Evolutionary conservation across 2,888 invertebrate species (phyloP), one percentile per base, ranked within the genome.

Genomic region (Pseudococcus viburni): DNA sequence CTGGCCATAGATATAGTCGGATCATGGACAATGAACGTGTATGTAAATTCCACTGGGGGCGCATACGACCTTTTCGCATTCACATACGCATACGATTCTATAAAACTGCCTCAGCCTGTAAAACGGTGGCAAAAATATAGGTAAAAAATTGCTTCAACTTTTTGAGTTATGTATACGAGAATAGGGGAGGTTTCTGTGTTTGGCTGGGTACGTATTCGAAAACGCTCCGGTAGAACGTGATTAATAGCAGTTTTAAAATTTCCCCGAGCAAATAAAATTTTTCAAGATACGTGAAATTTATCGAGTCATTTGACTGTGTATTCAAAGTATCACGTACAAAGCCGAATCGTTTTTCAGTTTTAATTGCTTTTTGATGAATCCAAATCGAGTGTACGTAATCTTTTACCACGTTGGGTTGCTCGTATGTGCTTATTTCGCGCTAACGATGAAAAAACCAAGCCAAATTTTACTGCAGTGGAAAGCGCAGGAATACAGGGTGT

Each of bases 331-430:
- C 26, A 59, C 59, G 8, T 19, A 33, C 19, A 59, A 59, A 19
- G 68, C 68, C 26, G 68, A 73, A 73, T 33, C 68, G 68, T 73
- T 73, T 73, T 73, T 73, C 68, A 73, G 68, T 73, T 73, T 59
- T 73, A 73, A 73, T 73, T 33, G 68, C 68, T 73, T 73, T 73
- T 73, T 73, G 68, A 73, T 33, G 68, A 73, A 11, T 33, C 33
- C 68, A 33, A 73, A 73, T 73, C 33, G 59, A 59, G 59, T 59
- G 59, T 33, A 73, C 68, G 68, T 73, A 33, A 73, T 73, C 68
- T 26, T 73, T 33, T 12, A n/a, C 59, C 15, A 51, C 51, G 46
- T 46, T 9, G 46, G 46, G 6, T 7, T 46, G 9, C 46, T 9
- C 9, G 46, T 46, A 46, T 5, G 7, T 46, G 46, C 46, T 5